A percentile compares a stretch with the other conserved stretches of the same genome.
Evolutionary conservation across 2,113 vertebrate genomes (phyloP).

Genomic region (Pedionomus torquatus): DNA sequence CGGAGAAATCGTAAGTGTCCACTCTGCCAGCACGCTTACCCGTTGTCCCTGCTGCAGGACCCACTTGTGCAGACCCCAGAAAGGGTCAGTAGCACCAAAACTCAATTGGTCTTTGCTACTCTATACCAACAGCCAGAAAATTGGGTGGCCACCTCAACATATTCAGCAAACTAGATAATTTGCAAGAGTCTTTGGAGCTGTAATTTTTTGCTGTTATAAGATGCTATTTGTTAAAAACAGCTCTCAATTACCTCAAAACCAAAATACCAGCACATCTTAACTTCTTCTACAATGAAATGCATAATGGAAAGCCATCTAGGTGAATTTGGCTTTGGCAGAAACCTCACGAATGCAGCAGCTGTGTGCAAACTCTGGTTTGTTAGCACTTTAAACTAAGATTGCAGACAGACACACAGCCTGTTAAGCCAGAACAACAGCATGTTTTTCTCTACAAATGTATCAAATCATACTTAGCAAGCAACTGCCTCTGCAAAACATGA

Average conservation of each 20-base stretch:
- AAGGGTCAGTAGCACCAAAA: not conserved
- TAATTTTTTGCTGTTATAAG: not conserved
- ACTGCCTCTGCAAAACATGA: not conserved
- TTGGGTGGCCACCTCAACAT: not conserved
- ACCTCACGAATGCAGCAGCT: not conserved
- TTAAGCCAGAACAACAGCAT: accelerated
- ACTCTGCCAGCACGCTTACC: accelerated
- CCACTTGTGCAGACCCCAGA: not conserved
- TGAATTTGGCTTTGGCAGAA: not conserved
- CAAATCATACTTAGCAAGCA: not conserved
- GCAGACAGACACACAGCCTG: not conserved
- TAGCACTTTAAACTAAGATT: not conserved
- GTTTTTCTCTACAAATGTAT: not conserved
- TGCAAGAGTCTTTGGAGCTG: not conserved
- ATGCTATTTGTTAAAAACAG: not conserved
- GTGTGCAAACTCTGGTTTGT: not conserved
- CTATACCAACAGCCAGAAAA: not conserved
- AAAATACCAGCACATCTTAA: not conserved
- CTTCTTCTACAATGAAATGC: not conserved
- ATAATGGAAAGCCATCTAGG: not conserved
- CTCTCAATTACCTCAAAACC: not conserved
- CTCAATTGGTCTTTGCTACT: accelerated
- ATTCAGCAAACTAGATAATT: not conserved
- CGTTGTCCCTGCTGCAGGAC: not conserved
- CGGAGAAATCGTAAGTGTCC: conserved; percentile 78